These are phyloP conservation scores for Agraylea sexmaculata DNA, from an alignment of 1,140 invertebrate species.

Conservation along the genomic window DNA sequence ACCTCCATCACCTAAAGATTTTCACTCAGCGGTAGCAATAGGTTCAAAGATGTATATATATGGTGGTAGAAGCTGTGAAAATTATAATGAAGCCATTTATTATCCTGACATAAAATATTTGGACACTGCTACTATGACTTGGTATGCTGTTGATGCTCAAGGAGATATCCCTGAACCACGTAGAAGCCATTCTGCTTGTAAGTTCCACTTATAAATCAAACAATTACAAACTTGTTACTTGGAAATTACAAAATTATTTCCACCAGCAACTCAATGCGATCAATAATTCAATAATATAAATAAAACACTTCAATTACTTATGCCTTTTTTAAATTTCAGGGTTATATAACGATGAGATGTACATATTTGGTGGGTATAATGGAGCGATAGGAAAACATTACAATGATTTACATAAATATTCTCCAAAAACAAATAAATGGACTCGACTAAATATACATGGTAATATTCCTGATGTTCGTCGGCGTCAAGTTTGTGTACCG, in stretches of 20 bases:
- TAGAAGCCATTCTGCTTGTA: slow-evolving; percentile 81
- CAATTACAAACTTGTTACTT: too few relatives aligned
- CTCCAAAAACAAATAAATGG: slow-evolving; percentile 50
- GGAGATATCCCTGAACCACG: slow-evolving; percentile 56
- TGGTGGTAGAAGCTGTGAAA: slow-evolving; percentile 64
- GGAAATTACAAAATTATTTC: background rate
- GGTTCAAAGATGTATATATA: slow-evolving; percentile 72
- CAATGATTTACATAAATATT: slow-evolving; percentile 68
- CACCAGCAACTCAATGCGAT: background rate
- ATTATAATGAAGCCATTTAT: slow-evolving; percentile 62
- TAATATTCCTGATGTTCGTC: slow-evolving; percentile 50
- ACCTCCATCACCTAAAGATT: slow-evolving; percentile 66
- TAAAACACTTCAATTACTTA: slow-evolving; percentile 1
- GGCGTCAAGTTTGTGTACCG: slow-evolving; percentile 68
- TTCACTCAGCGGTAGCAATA: slow-evolving; percentile 71
- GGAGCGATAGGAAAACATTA: slow-evolving; percentile 61
- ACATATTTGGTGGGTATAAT: slow-evolving; percentile 83
- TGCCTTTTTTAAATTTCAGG: slow-evolving; percentile 42
- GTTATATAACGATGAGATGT: slow-evolving; percentile 61
- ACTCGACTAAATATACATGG: slow-evolving; percentile 46
- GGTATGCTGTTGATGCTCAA: slow-evolving; percentile 47
- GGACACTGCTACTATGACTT: slow-evolving; percentile 55
- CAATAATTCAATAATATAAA: slow-evolving; percentile 4
- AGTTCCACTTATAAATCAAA: slow-evolving; percentile 33
- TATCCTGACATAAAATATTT: slow-evolving; percentile 66